A percentile compares a stretch with the other conserved stretches of the same genome.
phyloP scores from a whole-genome alignment of 2,888 invertebrate species.

The Salpingus planirostris region DNA sequence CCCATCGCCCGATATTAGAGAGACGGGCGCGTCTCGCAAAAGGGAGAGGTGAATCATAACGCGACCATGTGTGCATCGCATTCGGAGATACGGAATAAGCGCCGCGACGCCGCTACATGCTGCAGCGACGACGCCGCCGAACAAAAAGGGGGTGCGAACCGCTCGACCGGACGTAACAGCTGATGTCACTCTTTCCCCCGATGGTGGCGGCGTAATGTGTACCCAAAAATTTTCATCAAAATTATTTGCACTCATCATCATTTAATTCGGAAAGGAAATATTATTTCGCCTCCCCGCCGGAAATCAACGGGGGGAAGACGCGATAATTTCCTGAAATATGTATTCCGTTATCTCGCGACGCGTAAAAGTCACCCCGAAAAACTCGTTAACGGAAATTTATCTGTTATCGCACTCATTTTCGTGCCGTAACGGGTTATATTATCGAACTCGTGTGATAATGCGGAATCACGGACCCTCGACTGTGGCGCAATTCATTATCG shows the following conservation, averaged over 20 bases:
- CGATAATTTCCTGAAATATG: conserved; percentile 43
- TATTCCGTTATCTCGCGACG: conserved; percentile 38
- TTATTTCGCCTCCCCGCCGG: too few species aligned
- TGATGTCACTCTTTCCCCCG: conserved; percentile 44
- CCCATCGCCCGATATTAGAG: too few species aligned
- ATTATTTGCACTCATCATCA: conserved; percentile 36
- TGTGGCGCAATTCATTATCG: too few species aligned
- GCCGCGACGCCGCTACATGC: conserved; percentile 5
- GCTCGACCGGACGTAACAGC: conserved; percentile 45
- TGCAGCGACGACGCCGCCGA: conserved; percentile 12
- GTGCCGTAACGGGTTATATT: too few species aligned
- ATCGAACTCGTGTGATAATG: too few species aligned
- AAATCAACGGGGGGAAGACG: conserved; percentile 32
- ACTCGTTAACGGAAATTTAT: too few species aligned
- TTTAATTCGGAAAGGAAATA: background rate
- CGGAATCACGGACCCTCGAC: too few species aligned
- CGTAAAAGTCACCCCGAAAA: too few species aligned
- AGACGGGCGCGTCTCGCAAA: too few species aligned
- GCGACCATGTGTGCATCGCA: conserved; percentile 11
- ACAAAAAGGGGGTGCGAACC: conserved; percentile 40
- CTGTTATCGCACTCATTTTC: too few species aligned
- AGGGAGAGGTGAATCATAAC: conserved; percentile 28
- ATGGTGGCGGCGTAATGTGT: too few species aligned
- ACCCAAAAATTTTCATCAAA: conserved; percentile 42
- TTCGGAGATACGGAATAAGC: conserved; percentile 2